phyloP scores from a whole-genome alignment of 2,113 vertebrate genomes.

The Willisornis vidua region DNA sequence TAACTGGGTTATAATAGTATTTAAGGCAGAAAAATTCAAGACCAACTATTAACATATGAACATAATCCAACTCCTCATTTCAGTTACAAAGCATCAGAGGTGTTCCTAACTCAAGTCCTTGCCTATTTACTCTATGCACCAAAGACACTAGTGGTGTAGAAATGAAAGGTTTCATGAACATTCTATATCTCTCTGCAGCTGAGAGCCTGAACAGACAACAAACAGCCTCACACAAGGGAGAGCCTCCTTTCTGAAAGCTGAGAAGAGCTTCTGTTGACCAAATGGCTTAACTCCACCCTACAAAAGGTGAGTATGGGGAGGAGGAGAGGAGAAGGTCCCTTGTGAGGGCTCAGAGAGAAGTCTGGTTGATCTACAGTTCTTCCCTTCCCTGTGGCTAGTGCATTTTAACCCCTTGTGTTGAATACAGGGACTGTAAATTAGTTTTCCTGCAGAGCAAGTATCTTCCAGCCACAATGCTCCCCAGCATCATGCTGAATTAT shows the following conservation, averaged over 20 bases:
- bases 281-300: not conserved
- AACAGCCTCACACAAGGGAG: not conserved
- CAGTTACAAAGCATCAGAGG: not conserved
- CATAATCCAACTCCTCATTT: not conserved
- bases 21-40: not conserved
- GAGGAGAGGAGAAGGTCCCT: not conserved
- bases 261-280: not conserved
- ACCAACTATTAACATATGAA: not conserved
- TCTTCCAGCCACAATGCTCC: not conserved
- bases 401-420: not conserved
- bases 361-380: not conserved
- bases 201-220: not conserved
- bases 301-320: not conserved
- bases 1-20: not conserved
- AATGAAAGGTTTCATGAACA: not conserved
- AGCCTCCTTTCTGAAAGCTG: not conserved
- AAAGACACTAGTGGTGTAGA: not conserved
- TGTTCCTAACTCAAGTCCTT: not conserved
- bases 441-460: not conserved
- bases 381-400: not conserved
- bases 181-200: not conserved
- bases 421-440: not conserved
- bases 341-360: not conserved
- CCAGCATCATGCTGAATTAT: not conserved
- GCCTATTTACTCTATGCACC: not conserved